These are phyloP conservation scores for Agriopis aurantiaria DNA, from an alignment of 2,888 invertebrate species.

Conservation along the genomic window DNA sequence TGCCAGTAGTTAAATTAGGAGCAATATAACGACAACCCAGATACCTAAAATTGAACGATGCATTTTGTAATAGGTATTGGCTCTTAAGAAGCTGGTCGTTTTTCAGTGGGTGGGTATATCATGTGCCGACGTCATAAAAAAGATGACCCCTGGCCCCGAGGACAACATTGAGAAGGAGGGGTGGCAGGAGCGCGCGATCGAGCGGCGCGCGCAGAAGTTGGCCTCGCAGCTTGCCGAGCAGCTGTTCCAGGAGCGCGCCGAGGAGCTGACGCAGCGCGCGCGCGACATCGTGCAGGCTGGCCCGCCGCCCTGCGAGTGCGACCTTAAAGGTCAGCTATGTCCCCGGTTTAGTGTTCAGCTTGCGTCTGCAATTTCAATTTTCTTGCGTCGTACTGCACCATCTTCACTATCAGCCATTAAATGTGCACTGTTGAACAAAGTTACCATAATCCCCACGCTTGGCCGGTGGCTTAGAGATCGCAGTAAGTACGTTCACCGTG, in stretches of 20 bases:
- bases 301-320: constrained; percentile 68
- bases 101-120: constrained; percentile 73
- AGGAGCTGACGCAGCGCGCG: constrained; percentile 62
- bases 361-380: too few relatives aligned
- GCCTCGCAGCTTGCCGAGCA: constrained; percentile 70
- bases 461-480: too few relatives aligned
- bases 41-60: not conserved
- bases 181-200: constrained; percentile 66
- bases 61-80: too few relatives aligned
- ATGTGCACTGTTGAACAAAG: too few relatives aligned
- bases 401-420: too few relatives aligned
- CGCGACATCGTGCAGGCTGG: constrained; percentile 58
- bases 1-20: too few relatives aligned
- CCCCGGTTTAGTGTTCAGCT: not conserved
- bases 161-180: constrained; percentile 51
- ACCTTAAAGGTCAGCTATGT: constrained; percentile 6
- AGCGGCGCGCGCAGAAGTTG: constrained; percentile 66
- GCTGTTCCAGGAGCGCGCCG: constrained; percentile 65
- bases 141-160: constrained; percentile 50
- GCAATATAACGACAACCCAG: too few relatives aligned
- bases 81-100: not conserved
- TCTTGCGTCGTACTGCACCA: too few relatives aligned
- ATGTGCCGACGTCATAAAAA: constrained; percentile 64
- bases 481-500: too few relatives aligned
- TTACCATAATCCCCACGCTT: too few relatives aligned